Conservation (phyloP, 2,113 vertebrate genomes). For the Hiodon alosoides region DNA sequence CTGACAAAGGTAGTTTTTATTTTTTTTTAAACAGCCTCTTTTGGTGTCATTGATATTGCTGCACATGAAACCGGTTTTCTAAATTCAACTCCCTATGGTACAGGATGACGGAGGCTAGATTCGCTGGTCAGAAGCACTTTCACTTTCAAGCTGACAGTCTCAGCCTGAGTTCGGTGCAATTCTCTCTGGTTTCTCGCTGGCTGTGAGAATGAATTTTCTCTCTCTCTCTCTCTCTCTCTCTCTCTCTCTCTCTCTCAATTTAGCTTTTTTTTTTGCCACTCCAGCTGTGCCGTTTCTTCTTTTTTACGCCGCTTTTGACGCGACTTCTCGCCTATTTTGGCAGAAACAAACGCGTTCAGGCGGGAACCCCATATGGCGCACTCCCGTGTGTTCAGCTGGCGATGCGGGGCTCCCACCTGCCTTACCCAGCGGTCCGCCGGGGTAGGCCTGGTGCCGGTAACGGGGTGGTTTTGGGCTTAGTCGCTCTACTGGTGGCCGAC, state of each 20-base stretch:
- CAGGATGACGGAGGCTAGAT: background rate
- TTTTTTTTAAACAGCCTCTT: background rate
- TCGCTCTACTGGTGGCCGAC: no score
- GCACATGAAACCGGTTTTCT: constrained; percentile 13
- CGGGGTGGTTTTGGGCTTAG: no score
- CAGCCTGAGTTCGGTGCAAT: background rate
- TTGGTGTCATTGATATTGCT: background rate
- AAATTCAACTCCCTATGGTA: constrained; percentile 6
- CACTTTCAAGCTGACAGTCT: constrained; percentile 8
- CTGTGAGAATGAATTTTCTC: background rate
- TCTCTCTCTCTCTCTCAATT: background rate
- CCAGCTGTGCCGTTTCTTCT: no score
- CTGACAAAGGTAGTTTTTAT: background rate
- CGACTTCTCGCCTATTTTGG: background rate
- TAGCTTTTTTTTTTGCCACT: background rate
- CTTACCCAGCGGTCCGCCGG: constrained; percentile 44
- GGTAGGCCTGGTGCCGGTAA: constrained; percentile 6
- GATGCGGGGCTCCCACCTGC: constrained; percentile 44
- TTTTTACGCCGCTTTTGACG: background rate
- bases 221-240: background rate
- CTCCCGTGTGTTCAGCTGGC: constrained; percentile 41
- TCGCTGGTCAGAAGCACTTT: background rate
- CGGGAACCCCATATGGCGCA: constrained; percentile 36
- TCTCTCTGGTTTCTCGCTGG: constrained; percentile 2
- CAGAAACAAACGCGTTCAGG: constrained; percentile 8